These are phyloP conservation scores for Netelia inedita DNA, from an alignment of 2,888 invertebrate species.

Conservation along the genomic window DNA sequence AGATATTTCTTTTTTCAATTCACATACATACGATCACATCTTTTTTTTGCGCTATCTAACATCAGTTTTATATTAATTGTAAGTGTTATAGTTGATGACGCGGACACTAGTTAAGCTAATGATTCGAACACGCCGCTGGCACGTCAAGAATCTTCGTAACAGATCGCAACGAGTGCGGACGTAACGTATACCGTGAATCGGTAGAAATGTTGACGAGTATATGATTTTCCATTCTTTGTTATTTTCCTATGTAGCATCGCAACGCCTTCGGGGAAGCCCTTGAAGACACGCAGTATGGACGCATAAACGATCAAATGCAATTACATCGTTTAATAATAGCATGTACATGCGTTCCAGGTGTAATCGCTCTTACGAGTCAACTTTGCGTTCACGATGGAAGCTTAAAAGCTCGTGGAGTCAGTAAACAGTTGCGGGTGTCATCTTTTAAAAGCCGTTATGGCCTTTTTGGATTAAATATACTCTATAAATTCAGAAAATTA, in stretches of 20 bases:
- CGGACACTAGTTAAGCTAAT: background rate
- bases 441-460: too few species aligned
- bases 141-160: background rate
- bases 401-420: too few species aligned
- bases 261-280: constrained; percentile 53
- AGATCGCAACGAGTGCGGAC: background rate
- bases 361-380: background rate
- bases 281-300: constrained; percentile 11
- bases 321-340: background rate
- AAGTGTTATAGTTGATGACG: background rate
- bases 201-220: background rate
- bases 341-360: background rate
- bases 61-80: background rate
- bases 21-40: too few species aligned
- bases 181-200: background rate
- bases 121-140: background rate
- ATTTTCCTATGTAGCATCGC: background rate
- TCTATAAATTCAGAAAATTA: too few species aligned
- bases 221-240: background rate
- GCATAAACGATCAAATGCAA: background rate
- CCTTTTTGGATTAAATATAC: too few species aligned
- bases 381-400: background rate
- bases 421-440: too few species aligned
- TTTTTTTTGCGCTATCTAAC: background rate
- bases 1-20: too few species aligned